Conservation (phyloP, 2,888 invertebrate genomes). For the Dolichopus griseipennis region DNA sequence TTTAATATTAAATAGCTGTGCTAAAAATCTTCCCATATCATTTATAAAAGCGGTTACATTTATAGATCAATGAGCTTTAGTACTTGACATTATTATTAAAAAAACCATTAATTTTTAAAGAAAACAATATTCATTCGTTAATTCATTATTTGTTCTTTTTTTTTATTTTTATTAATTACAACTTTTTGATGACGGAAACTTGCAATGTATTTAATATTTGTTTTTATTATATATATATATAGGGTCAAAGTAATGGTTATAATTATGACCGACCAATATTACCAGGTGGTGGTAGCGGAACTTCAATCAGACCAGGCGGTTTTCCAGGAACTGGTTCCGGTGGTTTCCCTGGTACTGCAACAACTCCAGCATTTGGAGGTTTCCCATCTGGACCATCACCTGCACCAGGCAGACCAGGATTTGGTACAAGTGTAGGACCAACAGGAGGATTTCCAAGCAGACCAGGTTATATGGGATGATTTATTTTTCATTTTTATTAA, state of each 20-base stretch:
- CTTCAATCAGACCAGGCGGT: constrained; percentile 10
- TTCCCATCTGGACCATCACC: constrained; percentile 28
- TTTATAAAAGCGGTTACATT: too few species aligned
- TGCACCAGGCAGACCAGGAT: constrained; percentile 27
- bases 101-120: neutral
- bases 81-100: neutral
- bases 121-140: neutral
- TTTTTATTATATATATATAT: constrained; percentile 17
- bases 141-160: too few species aligned
- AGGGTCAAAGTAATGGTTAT: constrained; percentile 62
- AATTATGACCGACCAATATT: constrained; percentile 64
- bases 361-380: constrained; percentile 25
- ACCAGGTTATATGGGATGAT: constrained; percentile 25
- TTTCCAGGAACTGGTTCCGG: constrained; percentile 25
- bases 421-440: constrained; percentile 30
- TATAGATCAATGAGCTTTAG: neutral
- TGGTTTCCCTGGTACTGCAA: constrained; percentile 27
- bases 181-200: too few species aligned
- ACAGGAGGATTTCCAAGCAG: constrained; percentile 28
- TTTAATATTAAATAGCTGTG: too few species aligned
- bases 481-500: neutral
- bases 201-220: neutral
- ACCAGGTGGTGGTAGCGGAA: constrained; percentile 35
- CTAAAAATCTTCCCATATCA: too few species aligned
- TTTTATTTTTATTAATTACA: too few species aligned